Conservation (phyloP, 2,797 vertebrate genomes). For the Eupleurogrammus muticus region DNA sequence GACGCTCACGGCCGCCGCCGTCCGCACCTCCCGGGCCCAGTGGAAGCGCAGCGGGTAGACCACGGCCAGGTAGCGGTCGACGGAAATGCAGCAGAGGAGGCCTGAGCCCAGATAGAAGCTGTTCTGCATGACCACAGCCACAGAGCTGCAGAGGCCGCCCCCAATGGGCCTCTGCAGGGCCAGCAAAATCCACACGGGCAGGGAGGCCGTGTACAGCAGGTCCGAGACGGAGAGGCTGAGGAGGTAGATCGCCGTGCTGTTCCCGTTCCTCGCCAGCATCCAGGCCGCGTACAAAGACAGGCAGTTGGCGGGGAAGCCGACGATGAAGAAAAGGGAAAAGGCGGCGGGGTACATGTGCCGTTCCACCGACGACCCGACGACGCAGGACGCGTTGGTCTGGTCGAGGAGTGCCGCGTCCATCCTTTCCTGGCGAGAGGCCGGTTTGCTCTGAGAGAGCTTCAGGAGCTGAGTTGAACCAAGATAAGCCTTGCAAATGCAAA, state of each 20-base stretch:
- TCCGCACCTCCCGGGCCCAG: conserved; percentile 51
- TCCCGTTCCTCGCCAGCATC: conserved; percentile 60
- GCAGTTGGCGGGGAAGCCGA: conserved; percentile 70
- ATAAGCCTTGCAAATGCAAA: conserved; percentile 33
- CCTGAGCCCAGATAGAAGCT: conserved; percentile 74
- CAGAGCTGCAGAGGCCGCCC: conserved; percentile 39
- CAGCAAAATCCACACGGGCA: conserved; percentile 71
- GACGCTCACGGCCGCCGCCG: conserved; percentile 41
- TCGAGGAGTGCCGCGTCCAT: conserved; percentile 42
- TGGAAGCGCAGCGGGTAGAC: conserved; percentile 66
- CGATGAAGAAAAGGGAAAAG: conserved; percentile 67
- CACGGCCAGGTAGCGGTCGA: conserved; percentile 67
- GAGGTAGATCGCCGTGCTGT: conserved; percentile 64
- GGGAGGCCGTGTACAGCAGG: conserved; percentile 68
- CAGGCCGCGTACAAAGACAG: conserved; percentile 70
- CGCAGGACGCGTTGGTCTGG: conserved; percentile 18
- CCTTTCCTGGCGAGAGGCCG: neutral
- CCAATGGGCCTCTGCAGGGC: neutral
- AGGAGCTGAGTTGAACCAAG: neutral
- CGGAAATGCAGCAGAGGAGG: conserved; percentile 75
- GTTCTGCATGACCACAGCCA: conserved; percentile 68
- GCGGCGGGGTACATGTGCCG: conserved; percentile 28
- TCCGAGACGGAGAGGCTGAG: conserved; percentile 69
- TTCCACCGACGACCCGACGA: conserved; percentile 17
- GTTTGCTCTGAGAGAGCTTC: too few relatives aligned